Evolutionary conservation across 2,888 invertebrate genomes (phyloP), one percentile per base, ranked within the genome.

Genomic region (Girardia tigrina): DNA sequence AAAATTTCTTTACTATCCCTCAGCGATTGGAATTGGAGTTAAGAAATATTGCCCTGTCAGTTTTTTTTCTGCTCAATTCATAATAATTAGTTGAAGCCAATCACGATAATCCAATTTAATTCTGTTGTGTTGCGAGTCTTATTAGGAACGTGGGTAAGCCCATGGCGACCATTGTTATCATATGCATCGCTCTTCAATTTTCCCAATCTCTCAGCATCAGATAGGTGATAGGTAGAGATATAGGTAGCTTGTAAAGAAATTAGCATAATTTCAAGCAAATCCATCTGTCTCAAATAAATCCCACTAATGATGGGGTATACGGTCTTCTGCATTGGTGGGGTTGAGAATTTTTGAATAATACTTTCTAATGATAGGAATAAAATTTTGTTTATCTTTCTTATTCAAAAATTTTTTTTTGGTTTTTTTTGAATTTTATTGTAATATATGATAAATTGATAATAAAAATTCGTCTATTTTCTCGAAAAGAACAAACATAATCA

Each of bases 231-330:
- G 56, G 56, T 56, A 56, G 56, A 56, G 36, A 36, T 36, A 8
- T 56, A 56, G 56, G 56, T 56, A 56, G 56, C 56, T 56, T 56
- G 56, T 56, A 56, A 56, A 56, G 56, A 56, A 56, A 56, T 56
- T 56, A 56, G 56, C 56, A 56, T 56, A 56, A 56, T 56, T 56
- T 56, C 56, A 6, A 56, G n/a, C 56, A 56, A 56, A 56, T 56
- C 56, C 56, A 56, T 56, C 56, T 56, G 56, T 56, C 56, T 56
- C 56, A 56, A 56, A 56, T 56, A 56, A 56, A 56, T 56, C 56
- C 56, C 56, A 56, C 56, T 56, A 56, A 56, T 56, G 56, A 56
- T 56, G 56, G 56, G 56, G 56, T 56, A 56, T 56, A 56, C 56
- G 23, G n/a, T 56, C 56, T 56, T 56, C 56, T 56, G 56, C 23